phyloP scores from a whole-genome alignment of 2,113 vertebrate genomes.

The Colius striatus region DNA sequence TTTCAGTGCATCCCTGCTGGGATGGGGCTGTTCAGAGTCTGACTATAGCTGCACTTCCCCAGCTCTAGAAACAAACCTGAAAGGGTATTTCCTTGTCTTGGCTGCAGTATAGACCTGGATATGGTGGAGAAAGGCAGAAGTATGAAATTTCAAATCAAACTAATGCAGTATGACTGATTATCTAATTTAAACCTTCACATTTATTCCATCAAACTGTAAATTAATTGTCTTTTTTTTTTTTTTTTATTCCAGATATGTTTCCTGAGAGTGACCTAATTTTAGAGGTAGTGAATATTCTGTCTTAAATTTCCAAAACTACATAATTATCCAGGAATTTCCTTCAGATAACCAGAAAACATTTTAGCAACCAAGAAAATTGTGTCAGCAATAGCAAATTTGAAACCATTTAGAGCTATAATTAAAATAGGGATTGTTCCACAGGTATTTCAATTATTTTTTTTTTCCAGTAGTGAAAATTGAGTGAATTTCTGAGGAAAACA shows the following conservation, averaged over 20 bases:
- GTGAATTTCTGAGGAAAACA: not conserved
- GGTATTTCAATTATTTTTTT: not conserved
- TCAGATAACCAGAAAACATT: not conserved
- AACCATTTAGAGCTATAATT: not conserved
- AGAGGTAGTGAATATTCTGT: not conserved
- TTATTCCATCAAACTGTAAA: not conserved
- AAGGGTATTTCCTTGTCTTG: not conserved
- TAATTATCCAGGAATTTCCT: not conserved
- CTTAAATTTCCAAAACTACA: not conserved
- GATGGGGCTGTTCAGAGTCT: not conserved
- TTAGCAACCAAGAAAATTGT: not conserved
- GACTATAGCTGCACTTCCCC: rapidly evolving
- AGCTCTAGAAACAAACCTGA: not conserved
- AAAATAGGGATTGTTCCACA: not conserved
- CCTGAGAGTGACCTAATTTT: not conserved
- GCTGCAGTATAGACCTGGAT: not conserved
- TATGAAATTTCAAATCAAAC: not conserved
- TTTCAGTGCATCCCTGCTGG: not conserved
- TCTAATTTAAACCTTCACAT: not conserved
- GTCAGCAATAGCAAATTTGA: not conserved
- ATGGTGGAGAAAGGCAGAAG: not conserved
- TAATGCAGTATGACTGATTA: not conserved
- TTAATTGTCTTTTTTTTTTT: not conserved
- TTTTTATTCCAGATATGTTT: not conserved
- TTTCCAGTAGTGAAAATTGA: not conserved